Percentiles rank a stretch among this genome's conserved stretches.
Evolutionary conservation across 2,113 vertebrate genomes (phyloP).

Genomic region (Talpa occidentalis): DNA sequence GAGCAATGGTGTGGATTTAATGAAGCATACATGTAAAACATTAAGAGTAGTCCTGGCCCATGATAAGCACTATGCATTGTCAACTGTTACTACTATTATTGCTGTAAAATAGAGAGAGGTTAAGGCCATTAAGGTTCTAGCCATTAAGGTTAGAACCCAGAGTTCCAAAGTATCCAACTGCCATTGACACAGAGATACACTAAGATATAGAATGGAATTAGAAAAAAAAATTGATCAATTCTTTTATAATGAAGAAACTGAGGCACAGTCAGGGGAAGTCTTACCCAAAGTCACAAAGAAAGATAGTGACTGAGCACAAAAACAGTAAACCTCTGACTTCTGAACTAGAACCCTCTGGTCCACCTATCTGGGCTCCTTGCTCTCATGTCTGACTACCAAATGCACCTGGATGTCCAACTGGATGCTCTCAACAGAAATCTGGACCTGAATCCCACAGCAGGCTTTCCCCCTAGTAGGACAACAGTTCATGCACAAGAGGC

Average conservation of each 20-base stretch:
- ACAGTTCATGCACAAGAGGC: background rate
- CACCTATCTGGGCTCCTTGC: background rate
- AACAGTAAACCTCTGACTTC: background rate
- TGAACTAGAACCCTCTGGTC: background rate
- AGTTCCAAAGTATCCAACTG: background rate
- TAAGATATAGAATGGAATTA: background rate
- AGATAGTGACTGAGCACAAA: background rate
- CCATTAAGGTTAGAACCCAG: background rate
- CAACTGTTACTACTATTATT: background rate
- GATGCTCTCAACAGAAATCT: background rate
- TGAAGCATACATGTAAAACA: background rate
- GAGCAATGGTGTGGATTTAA: background rate
- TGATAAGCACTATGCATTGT: background rate
- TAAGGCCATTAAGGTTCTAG: background rate
- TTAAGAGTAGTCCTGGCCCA: background rate
- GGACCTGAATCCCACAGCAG: background rate
- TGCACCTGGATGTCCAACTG: background rate
- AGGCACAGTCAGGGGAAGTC: background rate
- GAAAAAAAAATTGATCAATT: background rate
- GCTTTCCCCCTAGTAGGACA: background rate
- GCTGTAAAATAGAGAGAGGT: background rate
- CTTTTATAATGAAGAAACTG: background rate
- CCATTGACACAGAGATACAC: background rate
- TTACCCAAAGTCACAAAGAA: background rate
- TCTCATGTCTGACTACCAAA: background rate